Conservation (phyloP, 37 sponge, comb jelly and placozoan species). For the Tethya wilhelma region DNA sequence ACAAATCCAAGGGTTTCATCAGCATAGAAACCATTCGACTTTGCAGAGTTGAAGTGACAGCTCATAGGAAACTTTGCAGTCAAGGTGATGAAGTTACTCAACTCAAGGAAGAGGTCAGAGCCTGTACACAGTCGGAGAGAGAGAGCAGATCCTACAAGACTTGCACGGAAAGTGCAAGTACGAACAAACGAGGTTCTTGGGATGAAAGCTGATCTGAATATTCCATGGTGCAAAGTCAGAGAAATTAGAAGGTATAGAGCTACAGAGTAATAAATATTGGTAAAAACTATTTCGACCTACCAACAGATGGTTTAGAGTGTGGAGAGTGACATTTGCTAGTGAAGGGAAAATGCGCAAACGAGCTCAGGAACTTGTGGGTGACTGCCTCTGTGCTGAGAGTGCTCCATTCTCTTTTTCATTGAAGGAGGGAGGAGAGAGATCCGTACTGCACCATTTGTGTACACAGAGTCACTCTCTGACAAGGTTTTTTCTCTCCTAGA, state of each 20-base stretch:
- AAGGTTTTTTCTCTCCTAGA: too few species aligned
- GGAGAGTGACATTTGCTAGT: not conserved
- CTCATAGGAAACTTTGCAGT: not conserved
- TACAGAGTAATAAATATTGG: not conserved
- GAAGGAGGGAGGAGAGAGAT: slow-evolving; percentile 3
- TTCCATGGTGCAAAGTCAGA: not conserved
- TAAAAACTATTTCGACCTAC: too few species aligned
- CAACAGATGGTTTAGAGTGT: slow-evolving; percentile 8
- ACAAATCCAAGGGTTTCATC: not conserved
- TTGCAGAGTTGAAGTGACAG: not conserved
- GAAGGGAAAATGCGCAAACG: not conserved
- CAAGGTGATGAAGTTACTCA: not conserved
- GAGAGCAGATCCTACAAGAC: not conserved
- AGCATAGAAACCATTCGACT: not conserved
- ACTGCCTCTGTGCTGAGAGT: not conserved
- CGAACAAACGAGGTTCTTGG: not conserved
- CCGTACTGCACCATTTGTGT: not conserved
- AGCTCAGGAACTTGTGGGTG: slow-evolving; percentile 1
- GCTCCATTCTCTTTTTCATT: slow-evolving; percentile 6
- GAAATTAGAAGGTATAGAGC: not conserved
- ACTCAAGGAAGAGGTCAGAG: not conserved
- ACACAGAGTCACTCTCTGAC: too few species aligned
- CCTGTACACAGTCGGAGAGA: not conserved
- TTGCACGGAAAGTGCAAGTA: not conserved
- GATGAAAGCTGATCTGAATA: not conserved